Conservation (phyloP, 2,113 vertebrate species). For the Halichoerus grypus region DNA sequence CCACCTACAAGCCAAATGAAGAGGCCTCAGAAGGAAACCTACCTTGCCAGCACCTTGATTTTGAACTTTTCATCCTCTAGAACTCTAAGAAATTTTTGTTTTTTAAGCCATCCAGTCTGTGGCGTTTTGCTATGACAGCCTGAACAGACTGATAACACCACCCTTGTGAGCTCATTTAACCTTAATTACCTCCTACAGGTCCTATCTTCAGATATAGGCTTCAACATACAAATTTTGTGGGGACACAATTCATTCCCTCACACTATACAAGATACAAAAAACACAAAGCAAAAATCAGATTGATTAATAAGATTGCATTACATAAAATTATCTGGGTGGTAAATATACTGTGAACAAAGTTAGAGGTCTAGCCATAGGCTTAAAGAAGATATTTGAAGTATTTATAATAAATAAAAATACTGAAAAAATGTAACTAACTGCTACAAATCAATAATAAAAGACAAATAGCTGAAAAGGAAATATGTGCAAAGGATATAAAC, state of each 20-base stretch:
- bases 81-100: neutral
- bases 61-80: neutral
- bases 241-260: neutral
- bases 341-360: neutral
- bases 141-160: neutral
- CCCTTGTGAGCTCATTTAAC: neutral
- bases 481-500: neutral
- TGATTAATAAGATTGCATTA: neutral
- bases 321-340: neutral
- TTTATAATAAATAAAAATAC: constrained; percentile 42
- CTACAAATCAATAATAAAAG: neutral
- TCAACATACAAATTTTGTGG: neutral
- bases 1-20: neutral
- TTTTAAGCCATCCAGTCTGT: neutral
- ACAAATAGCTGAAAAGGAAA: constrained; percentile 28
- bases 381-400: neutral
- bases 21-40: neutral
- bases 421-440: constrained; percentile 1
- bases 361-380: neutral
- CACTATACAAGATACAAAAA: neutral
- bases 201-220: neutral
- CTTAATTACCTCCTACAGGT: neutral
- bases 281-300: neutral
- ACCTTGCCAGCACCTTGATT: neutral
- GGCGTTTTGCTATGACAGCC: neutral